These are phyloP conservation scores for Hydrophis major DNA, from an alignment of 2,797 vertebrate genomes.

Conservation along the genomic window DNA sequence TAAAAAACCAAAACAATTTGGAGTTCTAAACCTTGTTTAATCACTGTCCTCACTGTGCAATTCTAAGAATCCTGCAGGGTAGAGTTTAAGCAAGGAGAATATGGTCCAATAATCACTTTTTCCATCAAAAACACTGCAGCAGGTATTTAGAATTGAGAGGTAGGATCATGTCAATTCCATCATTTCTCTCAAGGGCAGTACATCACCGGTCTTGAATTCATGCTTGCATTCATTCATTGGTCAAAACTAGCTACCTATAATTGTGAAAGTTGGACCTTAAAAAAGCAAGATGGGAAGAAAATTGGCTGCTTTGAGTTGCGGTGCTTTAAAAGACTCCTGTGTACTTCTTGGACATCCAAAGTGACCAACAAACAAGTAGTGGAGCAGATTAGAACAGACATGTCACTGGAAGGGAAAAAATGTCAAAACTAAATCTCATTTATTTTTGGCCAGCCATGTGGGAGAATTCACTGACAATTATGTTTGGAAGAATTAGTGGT, in stretches of 20 bases:
- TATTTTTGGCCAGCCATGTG: not conserved
- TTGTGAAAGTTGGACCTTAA: not conserved
- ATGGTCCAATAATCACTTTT: not conserved
- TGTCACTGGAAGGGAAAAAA: not conserved
- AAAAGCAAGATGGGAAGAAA: not conserved
- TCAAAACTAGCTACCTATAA: not conserved
- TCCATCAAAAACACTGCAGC: not conserved
- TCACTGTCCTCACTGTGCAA: conserved; percentile 22
- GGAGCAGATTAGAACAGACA: not conserved
- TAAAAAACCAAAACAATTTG: conserved; percentile 25
- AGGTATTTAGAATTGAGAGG: not conserved
- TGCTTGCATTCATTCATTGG: not conserved
- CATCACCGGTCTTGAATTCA: not conserved
- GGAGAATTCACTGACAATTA: not conserved
- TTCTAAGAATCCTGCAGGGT: conserved; percentile 30
- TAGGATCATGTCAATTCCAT: not conserved
- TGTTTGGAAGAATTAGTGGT: not conserved
- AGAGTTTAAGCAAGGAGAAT: not conserved
- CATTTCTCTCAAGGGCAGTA: not conserved
- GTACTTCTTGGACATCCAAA: not conserved
- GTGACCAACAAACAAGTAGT: not conserved
- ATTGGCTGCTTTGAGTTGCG: not conserved
- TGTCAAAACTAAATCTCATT: not conserved
- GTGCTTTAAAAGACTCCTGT: not conserved
- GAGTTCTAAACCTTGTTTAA: conserved; percentile 49